A percentile compares a stretch with the other conserved stretches of the same genome.
phyloP scores from a whole-genome alignment of 2,797 vertebrate genomes.

The Champsocephalus esox region DNA sequence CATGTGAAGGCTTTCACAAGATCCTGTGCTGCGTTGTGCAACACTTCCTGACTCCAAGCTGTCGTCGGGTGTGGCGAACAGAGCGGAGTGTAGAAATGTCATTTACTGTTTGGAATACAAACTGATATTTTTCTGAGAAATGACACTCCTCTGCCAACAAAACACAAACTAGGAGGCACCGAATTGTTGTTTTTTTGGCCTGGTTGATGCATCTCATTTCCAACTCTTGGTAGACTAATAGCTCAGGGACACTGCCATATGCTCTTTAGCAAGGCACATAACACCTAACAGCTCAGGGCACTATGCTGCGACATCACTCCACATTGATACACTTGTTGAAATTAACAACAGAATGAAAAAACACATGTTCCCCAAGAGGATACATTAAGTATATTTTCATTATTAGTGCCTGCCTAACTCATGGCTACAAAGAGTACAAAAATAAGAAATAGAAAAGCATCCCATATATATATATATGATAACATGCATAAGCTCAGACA shows the following conservation, averaged over 20 bases:
- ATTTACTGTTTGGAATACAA: conserved; percentile 22
- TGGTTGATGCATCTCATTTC: neutral
- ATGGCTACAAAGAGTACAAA: neutral
- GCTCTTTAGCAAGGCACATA: too few species aligned
- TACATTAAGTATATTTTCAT: too few species aligned
- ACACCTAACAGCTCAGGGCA: too few species aligned
- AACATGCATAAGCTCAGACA: conserved; percentile 14
- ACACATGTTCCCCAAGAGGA: too few species aligned
- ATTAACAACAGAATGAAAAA: too few species aligned
- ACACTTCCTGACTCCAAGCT: conserved; percentile 77
- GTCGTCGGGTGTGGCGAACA: conserved; percentile 69
- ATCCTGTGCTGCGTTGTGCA: conserved; percentile 73
- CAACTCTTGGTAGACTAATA: neutral
- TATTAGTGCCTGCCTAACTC: neutral
- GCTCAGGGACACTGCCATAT: too few species aligned
- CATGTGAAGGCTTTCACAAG: conserved; percentile 79
- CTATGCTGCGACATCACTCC: too few species aligned
- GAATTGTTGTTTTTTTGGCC: neutral
- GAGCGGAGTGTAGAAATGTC: neutral
- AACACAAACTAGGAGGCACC: neutral
- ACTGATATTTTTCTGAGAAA: conserved; percentile 14
- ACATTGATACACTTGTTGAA: too few species aligned
- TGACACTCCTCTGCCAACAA: neutral
- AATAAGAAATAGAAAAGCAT: conserved; percentile 5
- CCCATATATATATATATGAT: neutral